A percentile compares a stretch with the other conserved stretches of the same genome.
phyloP scores from a whole-genome alignment of 2,113 vertebrate species.

The Toxotes jaculatrix region DNA sequence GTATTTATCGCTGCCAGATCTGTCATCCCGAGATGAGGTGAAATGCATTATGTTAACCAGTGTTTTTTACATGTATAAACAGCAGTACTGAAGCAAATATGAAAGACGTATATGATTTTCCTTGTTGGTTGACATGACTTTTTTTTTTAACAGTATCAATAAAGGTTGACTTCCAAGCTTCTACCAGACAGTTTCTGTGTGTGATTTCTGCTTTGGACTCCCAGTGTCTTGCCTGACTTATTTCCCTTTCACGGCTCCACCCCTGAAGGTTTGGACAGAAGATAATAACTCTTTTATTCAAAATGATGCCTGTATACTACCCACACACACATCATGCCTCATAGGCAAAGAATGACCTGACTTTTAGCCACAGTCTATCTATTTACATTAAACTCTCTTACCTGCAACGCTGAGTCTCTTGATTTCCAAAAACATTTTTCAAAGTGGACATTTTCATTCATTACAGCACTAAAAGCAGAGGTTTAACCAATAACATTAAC shows the following conservation, averaged over 20 bases:
- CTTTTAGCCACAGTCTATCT: too few relatives aligned
- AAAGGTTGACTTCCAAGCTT: constrained; percentile 85
- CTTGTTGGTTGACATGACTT: constrained; percentile 66
- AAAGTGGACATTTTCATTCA: too few relatives aligned
- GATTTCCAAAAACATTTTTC: too few relatives aligned
- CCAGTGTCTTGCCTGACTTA: neutral
- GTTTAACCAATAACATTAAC: too few relatives aligned
- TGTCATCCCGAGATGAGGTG: neutral
- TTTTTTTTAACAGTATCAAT: constrained; percentile 81
- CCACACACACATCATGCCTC: neutral
- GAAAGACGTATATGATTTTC: constrained; percentile 70
- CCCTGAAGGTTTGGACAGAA: constrained; percentile 3
- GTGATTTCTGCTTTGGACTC: constrained; percentile 17
- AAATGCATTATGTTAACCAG: constrained; percentile 61
- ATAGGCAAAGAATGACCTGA: too few relatives aligned
- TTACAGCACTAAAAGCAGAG: too few relatives aligned
- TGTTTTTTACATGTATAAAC: constrained; percentile 72
- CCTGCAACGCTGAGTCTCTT: too few relatives aligned
- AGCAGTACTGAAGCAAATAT: constrained; percentile 77
- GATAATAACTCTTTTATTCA: constrained; percentile 8
- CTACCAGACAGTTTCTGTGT: constrained; percentile 28
- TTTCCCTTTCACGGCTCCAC: constrained; percentile 18
- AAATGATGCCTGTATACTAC: neutral
- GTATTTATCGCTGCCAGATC: neutral
- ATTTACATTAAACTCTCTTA: too few relatives aligned